Evolutionary conservation across 2,797 vertebrate genomes (phyloP).

Genomic region (Parambassis ranga): DNA sequence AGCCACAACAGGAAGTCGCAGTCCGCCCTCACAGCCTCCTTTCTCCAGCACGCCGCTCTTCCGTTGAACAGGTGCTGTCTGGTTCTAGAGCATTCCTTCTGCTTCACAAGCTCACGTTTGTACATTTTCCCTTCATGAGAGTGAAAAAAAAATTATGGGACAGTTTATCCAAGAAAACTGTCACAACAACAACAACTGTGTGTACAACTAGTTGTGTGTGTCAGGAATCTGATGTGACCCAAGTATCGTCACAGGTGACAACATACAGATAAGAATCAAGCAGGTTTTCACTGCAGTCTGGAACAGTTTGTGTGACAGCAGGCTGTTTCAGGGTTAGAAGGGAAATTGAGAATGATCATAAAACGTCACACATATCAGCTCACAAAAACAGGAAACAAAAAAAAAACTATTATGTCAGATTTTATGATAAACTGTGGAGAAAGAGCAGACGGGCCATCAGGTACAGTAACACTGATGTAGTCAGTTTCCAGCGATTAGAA

Average conservation of each 20-base stretch:
- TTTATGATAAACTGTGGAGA: too few species aligned
- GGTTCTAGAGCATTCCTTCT: slow-evolving; percentile 61
- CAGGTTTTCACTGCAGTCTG: background rate
- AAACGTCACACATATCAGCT: background rate
- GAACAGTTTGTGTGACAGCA: slow-evolving; percentile 5
- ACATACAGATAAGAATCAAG: slow-evolving; percentile 5
- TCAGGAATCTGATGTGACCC: background rate
- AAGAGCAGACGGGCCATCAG: too few species aligned
- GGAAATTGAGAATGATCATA: background rate
- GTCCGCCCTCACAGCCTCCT: slow-evolving; percentile 68
- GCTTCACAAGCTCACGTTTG: slow-evolving; percentile 8
- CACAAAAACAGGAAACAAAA: background rate
- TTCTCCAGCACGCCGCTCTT: slow-evolving; percentile 50
- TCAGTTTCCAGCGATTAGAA: too few species aligned
- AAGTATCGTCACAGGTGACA: background rate
- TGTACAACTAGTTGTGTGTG: background rate
- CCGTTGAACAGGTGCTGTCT: slow-evolving; percentile 75
- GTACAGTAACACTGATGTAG: too few species aligned
- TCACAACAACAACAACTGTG: background rate
- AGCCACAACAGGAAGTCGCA: slow-evolving; percentile 81
- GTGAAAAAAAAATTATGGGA: background rate
- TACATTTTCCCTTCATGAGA: background rate
- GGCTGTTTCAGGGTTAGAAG: slow-evolving; percentile 17
- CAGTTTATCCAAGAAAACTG: background rate
- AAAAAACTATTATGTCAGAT: too few species aligned